These are phyloP conservation scores for Myotis findleyi DNA, from an alignment of 2,797 vertebrate genomes.

Conservation along the genomic window DNA sequence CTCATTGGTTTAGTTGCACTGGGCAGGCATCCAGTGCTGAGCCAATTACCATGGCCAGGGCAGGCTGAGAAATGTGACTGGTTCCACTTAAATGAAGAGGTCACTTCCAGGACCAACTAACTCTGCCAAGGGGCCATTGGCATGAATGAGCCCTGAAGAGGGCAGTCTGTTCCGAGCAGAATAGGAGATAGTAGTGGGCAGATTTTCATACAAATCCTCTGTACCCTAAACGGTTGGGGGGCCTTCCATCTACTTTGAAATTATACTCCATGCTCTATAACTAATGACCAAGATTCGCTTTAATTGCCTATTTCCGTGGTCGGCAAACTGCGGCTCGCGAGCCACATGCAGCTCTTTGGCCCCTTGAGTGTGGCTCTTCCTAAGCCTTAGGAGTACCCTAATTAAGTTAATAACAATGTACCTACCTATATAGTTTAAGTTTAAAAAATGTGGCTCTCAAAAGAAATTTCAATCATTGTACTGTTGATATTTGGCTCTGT, in stretches of 20 bases:
- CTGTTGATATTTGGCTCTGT: too few relatives aligned
- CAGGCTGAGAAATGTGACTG: background rate
- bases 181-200: background rate
- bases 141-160: too few relatives aligned
- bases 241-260: background rate
- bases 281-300: background rate
- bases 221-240: background rate
- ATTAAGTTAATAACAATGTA: too few relatives aligned
- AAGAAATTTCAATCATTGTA: too few relatives aligned
- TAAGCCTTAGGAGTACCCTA: too few relatives aligned
- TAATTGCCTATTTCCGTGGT: background rate
- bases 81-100: background rate
- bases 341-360: too few relatives aligned
- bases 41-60: background rate
- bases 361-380: too few relatives aligned
- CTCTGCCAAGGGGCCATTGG: too few relatives aligned
- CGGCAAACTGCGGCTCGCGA: too few relatives aligned
- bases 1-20: background rate
- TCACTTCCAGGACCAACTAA: background rate
- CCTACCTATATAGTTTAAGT: too few relatives aligned
- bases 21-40: background rate
- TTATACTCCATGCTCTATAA: conserved; percentile 3
- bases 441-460: too few relatives aligned
- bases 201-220: background rate
- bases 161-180: background rate